Evolutionary conservation across 2,888 invertebrate genomes (phyloP).

Genomic region (Trissolcus brochymenae): DNA sequence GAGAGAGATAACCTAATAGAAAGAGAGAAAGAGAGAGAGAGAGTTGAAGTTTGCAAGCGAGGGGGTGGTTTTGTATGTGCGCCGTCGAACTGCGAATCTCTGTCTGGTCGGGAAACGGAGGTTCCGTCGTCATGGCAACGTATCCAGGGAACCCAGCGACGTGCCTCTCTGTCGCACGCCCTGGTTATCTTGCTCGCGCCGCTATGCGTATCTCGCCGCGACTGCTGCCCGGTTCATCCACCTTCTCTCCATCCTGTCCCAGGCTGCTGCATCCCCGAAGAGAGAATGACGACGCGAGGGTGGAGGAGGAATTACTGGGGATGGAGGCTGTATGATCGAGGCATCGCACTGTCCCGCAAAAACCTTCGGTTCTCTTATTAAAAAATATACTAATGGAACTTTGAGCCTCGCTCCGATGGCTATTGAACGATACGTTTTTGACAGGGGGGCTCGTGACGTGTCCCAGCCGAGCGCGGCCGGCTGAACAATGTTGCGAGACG

Average conservation of each 20-base stretch:
- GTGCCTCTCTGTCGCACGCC: constrained; percentile 39
- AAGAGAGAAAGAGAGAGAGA: constrained; percentile 4
- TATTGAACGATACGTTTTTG: constrained; percentile 31
- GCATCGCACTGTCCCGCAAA: constrained; percentile 50
- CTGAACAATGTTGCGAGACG: neutral
- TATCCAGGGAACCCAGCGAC: constrained; percentile 75
- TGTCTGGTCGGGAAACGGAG: constrained; percentile 70
- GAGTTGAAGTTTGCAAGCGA: constrained; percentile 47
- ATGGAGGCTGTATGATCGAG: constrained; percentile 47
- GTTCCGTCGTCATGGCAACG: constrained; percentile 73
- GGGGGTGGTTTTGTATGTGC: constrained; percentile 62
- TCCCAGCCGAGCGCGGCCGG: neutral
- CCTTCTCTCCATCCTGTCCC: constrained; percentile 68
- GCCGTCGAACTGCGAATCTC: constrained; percentile 68
- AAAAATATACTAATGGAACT: constrained; percentile 48
- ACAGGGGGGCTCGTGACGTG: constrained; percentile 7
- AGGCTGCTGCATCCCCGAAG: constrained; percentile 66
- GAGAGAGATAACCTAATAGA: constrained; percentile 59
- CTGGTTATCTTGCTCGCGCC: constrained; percentile 36
- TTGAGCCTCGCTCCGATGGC: constrained; percentile 11
- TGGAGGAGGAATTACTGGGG: constrained; percentile 22
- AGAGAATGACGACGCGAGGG: constrained; percentile 43
- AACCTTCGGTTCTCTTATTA: constrained; percentile 41
- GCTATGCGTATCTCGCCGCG: constrained; percentile 54
- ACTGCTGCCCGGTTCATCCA: constrained; percentile 73